Base-by-base conservation (phyloP, 2,888 invertebrate genomes). In the Cataglyphis cursor region DNA sequence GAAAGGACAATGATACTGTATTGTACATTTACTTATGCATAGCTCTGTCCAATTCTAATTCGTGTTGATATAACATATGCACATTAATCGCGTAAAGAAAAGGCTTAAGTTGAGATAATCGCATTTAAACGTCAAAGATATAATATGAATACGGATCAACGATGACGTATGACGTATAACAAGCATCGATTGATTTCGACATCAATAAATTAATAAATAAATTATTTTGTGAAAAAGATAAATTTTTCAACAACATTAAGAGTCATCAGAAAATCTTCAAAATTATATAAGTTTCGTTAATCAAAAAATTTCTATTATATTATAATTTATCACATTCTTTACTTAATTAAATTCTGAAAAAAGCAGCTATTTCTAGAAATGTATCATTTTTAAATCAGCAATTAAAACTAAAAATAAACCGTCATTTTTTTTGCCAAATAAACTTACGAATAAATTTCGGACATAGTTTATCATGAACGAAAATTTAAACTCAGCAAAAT, bases 31-130 rank as follows among this genome's bases (percentile, higher is more conserved):
- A 54, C 65, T 64, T 48, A 48, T 48, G 31, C 41, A 21, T 38
- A 9, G 24, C 18, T 51, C 51, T 75, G 12, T n/a, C 12, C n/a
- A 62, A 48, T 81, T 74, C 48, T 80, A 74, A 76, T 81, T 81
- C 18, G 18, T n/a, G 41, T 12, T 38, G 31, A 12, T 21, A 54
- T 66, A 66, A 66, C n/a, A 35, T 38, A 38, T 8, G 38, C 28
- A 54, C 65, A 54, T 54, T 66, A 76, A 64, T 64, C 35, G 24
- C 28, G 18, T 24, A n/a, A 44, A 41, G 1, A 21, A 21, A 41
- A 48, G 10, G 12, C 31, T 51, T 51, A 24, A 21, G 21, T 54
- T 51, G 15, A 51, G 24, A 51, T 38, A n/a, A 44, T 28, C n/a
- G 5, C 38, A 6, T 54, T 35, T n/a, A 28, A 75, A 4, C 28